Evolutionary conservation across 2,113 vertebrate genomes (phyloP), one percentile per base, ranked within the genome.

Genomic region (Platichthys stellatus): DNA sequence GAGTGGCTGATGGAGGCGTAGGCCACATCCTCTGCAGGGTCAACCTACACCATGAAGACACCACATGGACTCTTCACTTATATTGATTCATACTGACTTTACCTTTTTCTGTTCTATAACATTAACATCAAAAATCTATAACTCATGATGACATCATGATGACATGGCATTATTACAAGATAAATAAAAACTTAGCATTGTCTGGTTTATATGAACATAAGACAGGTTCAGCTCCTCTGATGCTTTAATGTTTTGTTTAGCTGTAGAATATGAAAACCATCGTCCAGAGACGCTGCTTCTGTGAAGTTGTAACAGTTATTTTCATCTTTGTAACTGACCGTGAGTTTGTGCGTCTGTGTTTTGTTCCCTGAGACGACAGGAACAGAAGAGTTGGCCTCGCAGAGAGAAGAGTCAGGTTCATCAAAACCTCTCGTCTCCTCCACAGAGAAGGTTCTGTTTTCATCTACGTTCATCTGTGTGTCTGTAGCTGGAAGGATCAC

Each of bases 1-100:
- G 17, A 23, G 77, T 20, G 24, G 60, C 4, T 47, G 54, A 85
- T 12, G n/a, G 78, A 70, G 24, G 60, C 23, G 12, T 81, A 85
- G 49, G n/a, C 45, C 26, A 78, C 23, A 0, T 35, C 49, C 0
- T 74, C 66, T 5, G 59, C 66, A 21, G 61, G 65, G 12, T 67
- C 83, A 11, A 20, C 57, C 78, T 85, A 0, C 28, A 54, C 20
- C 28, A 38, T 12, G 35, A 28, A 26, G 5, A 66, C 35, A 65
- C 23, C 24, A 28, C 12, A 23, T 40, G 0, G 2, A 35, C 31
- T 17, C 58, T 17, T 56, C n/a, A 53, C 35, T 5, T 2, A 20
- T 12, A 13, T 35, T 2, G 6, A 23, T 18, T 66, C 9, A 4
- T 49, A 49, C 14, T 5, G 13, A 18, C 45, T 49, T 13, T 1